Evolutionary conservation across 2,113 vertebrate species (phyloP).

Genomic region (Eclectus roratus): DNA sequence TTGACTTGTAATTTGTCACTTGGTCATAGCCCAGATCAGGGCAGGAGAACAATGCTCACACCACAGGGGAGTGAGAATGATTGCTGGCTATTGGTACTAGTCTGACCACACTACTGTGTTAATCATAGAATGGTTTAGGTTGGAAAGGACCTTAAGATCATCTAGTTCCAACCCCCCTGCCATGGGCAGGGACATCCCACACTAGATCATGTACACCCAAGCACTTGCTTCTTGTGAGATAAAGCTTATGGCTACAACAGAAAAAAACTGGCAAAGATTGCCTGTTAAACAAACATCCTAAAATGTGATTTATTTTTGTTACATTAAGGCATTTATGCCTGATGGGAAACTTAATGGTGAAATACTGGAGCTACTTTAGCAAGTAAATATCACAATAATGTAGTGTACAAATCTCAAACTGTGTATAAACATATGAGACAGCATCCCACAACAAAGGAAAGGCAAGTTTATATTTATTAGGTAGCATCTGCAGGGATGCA

Average conservation of each 20-base stretch:
- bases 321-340: not conserved
- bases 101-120: not conserved
- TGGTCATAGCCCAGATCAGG: not conserved
- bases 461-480: not conserved
- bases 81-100: not conserved
- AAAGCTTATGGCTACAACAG: not conserved
- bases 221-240: not conserved
- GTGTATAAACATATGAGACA: not conserved
- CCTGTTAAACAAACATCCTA: not conserved
- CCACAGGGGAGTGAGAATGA: fast-evolving
- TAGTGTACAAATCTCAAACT: not conserved
- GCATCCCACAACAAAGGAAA: not conserved
- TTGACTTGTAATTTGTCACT: not conserved
- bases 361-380: not conserved
- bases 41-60: not conserved
- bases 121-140: not conserved
- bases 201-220: not conserved
- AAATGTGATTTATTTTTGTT: not conserved
- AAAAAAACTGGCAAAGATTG: not conserved
- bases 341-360: not conserved
- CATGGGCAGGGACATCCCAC: not conserved
- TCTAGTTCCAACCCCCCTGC: not conserved
- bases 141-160: not conserved
- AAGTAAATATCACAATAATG: not conserved
- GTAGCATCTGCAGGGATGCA: not conserved